Conservation (phyloP, 2,888 invertebrate genomes). For the Gnatocerus cornutus region DNA sequence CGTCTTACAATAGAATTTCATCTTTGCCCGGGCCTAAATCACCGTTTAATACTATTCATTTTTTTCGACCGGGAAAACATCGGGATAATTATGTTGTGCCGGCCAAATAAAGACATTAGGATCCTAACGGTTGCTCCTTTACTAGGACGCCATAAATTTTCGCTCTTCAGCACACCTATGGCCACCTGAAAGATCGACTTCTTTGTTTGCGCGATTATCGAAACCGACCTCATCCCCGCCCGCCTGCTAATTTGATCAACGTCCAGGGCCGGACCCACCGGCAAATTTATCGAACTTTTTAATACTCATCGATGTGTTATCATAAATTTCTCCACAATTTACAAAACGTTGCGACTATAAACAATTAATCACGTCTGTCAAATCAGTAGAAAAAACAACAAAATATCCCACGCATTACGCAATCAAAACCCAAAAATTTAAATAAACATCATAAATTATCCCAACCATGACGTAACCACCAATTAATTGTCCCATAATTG, state of each 20-base stretch:
- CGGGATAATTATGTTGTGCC: slow-evolving; percentile 48
- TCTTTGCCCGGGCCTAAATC: slow-evolving; percentile 27
- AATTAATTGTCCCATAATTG: slow-evolving; percentile 7
- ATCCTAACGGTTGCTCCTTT: slow-evolving; percentile 64
- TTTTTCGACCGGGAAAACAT: slow-evolving; percentile 14
- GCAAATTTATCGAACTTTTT: too few species aligned
- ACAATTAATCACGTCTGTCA: background rate
- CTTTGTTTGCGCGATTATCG: slow-evolving; percentile 44
- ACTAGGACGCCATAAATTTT: slow-evolving; percentile 65
- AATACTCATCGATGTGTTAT: too few species aligned
- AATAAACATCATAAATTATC: background rate
- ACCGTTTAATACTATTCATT: slow-evolving; percentile 14
- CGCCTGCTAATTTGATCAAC: slow-evolving; percentile 35
- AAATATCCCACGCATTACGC: background rate
- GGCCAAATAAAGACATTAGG: slow-evolving; percentile 60
- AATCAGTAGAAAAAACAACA: background rate
- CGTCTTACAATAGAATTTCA: slow-evolving; percentile 34
- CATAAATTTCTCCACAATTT: too few species aligned
- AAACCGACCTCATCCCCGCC: slow-evolving; percentile 24
- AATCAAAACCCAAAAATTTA: background rate
- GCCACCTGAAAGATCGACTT: slow-evolving; percentile 48
- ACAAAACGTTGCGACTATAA: too few species aligned
- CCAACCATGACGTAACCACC: background rate
- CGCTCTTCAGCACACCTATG: slow-evolving; percentile 49
- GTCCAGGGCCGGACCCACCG: slow-evolving; percentile 13